phyloP scores from a whole-genome alignment of 2,888 invertebrate genomes.

The Helleia helle region DNA sequence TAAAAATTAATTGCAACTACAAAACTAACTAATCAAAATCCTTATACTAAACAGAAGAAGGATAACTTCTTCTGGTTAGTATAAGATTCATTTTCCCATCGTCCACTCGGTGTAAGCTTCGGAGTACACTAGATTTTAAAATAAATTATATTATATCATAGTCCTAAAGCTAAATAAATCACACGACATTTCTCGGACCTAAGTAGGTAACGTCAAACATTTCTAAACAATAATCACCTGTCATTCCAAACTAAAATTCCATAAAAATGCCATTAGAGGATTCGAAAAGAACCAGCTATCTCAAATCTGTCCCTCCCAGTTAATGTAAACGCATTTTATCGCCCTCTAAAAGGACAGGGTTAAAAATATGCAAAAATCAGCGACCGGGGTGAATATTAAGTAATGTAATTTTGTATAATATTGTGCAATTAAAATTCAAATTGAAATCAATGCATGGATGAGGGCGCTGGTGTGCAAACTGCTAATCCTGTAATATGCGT shows the following conservation, averaged over 20 bases:
- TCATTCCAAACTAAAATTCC: neutral
- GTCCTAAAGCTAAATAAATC: too few species aligned
- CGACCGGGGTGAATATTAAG: constrained; percentile 69
- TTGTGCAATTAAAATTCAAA: constrained; percentile 74
- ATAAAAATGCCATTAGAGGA: constrained; percentile 5
- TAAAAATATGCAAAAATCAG: constrained; percentile 70
- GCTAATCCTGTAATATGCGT: constrained; percentile 32
- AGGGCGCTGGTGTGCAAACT: constrained; percentile 18
- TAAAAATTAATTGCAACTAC: too few species aligned
- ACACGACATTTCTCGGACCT: too few species aligned
- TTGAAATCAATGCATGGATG: constrained; percentile 72
- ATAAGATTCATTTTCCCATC: too few species aligned
- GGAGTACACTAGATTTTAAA: too few species aligned
- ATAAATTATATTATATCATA: neutral
- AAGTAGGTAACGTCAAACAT: too few species aligned
- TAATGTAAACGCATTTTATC: constrained; percentile 69
- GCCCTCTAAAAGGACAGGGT: constrained; percentile 44
- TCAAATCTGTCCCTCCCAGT: constrained; percentile 39
- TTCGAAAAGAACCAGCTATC: constrained; percentile 27
- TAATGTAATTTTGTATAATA: constrained; percentile 72
- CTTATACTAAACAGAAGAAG: too few species aligned
- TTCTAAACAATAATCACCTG: constrained; percentile 3
- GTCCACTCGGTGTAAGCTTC: too few species aligned
- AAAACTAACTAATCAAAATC: too few species aligned
- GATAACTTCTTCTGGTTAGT: too few species aligned